Percentiles rank a stretch among this genome's conserved stretches.
phyloP scores from a whole-genome alignment of 1,140 invertebrate genomes.

The Telenomus remus region DNA sequence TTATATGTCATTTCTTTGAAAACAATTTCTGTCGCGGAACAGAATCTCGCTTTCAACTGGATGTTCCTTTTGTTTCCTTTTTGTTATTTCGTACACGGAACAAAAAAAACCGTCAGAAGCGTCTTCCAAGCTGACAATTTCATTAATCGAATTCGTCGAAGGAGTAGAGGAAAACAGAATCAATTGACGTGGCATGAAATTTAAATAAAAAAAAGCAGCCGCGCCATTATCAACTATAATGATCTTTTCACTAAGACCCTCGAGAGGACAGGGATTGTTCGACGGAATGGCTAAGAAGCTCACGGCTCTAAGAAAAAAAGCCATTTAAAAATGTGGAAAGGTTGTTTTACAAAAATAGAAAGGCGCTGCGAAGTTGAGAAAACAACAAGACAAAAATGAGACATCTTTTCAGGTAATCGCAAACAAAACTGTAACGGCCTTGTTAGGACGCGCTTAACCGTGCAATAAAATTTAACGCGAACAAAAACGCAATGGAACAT shows the following conservation, averaged over 20 bases:
- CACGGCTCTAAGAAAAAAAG: conserved; percentile 19
- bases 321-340: conserved; percentile 29
- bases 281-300: conserved; percentile 21
- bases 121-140: not conserved
- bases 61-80: no score
- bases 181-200: not conserved
- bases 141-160: not conserved
- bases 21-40: no score
- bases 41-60: no score
- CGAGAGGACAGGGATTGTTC: conserved; percentile 12
- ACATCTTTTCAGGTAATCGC: conserved; percentile 34
- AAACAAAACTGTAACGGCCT: conserved; percentile 32
- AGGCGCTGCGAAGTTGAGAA: not conserved
- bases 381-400: conserved; percentile 11
- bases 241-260: conserved; percentile 8
- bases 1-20: no score
- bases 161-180: no score
- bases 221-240: conserved; percentile 16
- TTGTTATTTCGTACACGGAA: no score
- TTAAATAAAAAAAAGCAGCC: not conserved
- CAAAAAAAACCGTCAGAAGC: no score
- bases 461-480: conserved; percentile 3
- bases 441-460: conserved; percentile 16
- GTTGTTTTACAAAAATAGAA: conserved; percentile 26
- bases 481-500: conserved; percentile 6